phyloP scores from a whole-genome alignment of 2,113 vertebrate genomes.

The Mus pahari region DNA sequence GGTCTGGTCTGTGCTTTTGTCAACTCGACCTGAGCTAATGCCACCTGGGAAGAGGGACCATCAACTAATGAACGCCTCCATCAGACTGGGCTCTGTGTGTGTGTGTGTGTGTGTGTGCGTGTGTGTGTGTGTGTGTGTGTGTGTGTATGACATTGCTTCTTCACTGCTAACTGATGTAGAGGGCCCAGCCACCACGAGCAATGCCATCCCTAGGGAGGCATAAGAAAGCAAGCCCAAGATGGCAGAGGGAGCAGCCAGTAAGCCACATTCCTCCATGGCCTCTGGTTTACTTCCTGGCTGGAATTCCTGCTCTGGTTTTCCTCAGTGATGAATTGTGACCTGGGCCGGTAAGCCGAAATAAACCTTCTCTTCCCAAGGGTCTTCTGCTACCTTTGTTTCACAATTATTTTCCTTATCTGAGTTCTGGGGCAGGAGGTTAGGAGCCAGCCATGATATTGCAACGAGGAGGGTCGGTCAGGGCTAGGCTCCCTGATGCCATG shows the following conservation, averaged over 20 bases:
- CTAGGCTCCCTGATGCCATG: neutral
- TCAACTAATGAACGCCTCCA: neutral
- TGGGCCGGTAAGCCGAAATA: neutral
- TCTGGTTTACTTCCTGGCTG: neutral
- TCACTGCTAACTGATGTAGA: neutral
- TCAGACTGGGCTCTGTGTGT: neutral
- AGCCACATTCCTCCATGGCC: neutral
- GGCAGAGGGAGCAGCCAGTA: neutral
- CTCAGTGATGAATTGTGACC: neutral
- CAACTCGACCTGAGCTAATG: neutral
- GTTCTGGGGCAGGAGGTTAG: neutral
- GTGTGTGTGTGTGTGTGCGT: neutral
- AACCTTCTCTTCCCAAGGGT: neutral
- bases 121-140: too few relatives aligned
- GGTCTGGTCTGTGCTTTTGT: neutral
- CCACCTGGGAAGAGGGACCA: neutral
- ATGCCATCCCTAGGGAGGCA: neutral
- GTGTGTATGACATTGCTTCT: neutral
- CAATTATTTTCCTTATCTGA: neutral
- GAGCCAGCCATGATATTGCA: neutral
- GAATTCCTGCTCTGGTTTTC: neutral
- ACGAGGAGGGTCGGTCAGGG: neutral
- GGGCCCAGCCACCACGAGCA: neutral
- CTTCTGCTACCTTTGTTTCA: neutral
- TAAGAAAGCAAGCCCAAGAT: neutral